Evolutionary conservation across 2,113 vertebrate species (phyloP), one percentile per base, ranked within the genome.

Genomic region (Corythoichthys haematopterus): DNA sequence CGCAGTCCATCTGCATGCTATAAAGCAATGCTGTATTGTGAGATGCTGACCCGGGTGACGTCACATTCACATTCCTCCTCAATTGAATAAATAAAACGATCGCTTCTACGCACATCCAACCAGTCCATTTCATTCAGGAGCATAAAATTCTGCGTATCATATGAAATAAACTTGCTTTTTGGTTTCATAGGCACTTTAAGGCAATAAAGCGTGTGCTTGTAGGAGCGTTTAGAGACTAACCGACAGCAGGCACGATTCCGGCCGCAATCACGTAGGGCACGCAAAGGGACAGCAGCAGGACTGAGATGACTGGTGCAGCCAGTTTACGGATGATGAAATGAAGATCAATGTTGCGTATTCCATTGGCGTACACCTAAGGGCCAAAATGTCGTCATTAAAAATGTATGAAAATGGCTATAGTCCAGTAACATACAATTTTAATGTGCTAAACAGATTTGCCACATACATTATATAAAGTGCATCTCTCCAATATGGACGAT

Each of bases 331-430:
- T 93, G 79, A 99, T 99, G 83, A 98, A 99, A 70, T 98, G 95
- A 56, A 99, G 94, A 75, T 99, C 96, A 48, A 99, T 99, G 90
- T 99, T 99, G 64, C 97, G 94, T 84, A 99, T 98, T 0, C 97
- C 97, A 52, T 99, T 99, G 75, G 97, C 97, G 55, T 99, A 99
- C 56, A 99, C 96, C 95, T 93, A 64, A n/a, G 14, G 11, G 11
- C n/a, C n/a, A 69, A 58, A 35, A 2, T 20, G 63, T 9, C 2
- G 2, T 2, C 2, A 65, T 37, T 45, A 28, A 12, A 62, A 11
- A 65, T 14, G 4, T 3, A 28, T 28, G 1, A 7, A 14, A 47
- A 46, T 47, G 28, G 20, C 38, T 16, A 14, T 16, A 43, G 40
- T 43, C 3, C 40, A 36, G 7, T 65, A 13, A 65, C 8, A 65